Base-by-base conservation (phyloP, 37 sponge, comb jelly and placozoan species). In the Lycopodina hypogea region DNA sequence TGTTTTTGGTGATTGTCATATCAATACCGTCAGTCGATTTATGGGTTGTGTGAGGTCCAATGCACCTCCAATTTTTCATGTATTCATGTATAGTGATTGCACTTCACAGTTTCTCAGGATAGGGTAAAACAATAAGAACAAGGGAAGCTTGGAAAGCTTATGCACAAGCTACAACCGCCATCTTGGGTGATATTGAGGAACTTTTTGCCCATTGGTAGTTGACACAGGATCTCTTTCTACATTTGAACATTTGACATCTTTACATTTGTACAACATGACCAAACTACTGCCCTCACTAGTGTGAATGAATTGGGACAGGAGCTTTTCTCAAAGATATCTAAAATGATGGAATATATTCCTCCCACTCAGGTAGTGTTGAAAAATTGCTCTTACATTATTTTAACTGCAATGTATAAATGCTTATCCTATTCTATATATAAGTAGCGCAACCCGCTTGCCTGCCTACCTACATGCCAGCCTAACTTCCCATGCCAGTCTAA, bases 291-390 rank as follows among this genome's bases (percentile, higher is more conserved):
- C 45, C 3, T 73, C 21, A 29, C 21, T 52, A 4, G 9, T 42
- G 74, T 73, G n/a, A 73, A 73, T 73, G 74, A 73, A 51, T 40
- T 73, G 56, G 7, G 56, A 52, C 51, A 51, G 29, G 55, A 73
- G 55, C 56, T 73, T 52, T 73, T 73, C 32, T 70, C 40, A 11
- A 32, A 70, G 45, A 70, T 11, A 37, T 17, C 71, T 23, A 37
- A 39, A 39, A 23, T 29, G 28, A 73, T 73, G 74, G 74, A 73
- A 52, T 48, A 45, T 22, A 73, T 73, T 30, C 74, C 56, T 19
- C 74, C 74, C 21, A 73, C 74, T 14, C 74, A 73, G 74, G 74
- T 73, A 73, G 26, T 60, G 61, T 17, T n/a, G 23, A 26, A 60
- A 6, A 23, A 11, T 15, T 52, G 15, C 19, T n/a, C 61, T 26